These are phyloP conservation scores for Hirtodrosophila cameraria DNA, from an alignment of 2,888 invertebrate species.

Conservation along the genomic window DNA sequence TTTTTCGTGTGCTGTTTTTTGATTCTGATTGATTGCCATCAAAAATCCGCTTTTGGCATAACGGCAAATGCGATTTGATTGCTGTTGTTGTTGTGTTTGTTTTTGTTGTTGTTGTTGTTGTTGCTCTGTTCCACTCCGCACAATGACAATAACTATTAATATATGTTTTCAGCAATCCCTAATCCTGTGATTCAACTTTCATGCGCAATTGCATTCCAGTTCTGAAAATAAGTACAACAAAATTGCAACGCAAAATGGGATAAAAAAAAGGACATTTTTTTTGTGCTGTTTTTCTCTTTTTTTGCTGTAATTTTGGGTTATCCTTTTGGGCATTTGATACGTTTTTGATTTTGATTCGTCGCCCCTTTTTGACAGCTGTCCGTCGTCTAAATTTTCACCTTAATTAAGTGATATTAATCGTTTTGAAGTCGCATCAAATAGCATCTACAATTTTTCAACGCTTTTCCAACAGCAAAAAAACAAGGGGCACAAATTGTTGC, in stretches of 20 bases:
- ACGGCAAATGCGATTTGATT: conserved; percentile 75
- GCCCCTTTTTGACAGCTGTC: conserved; percentile 74
- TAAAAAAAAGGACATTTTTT: conserved; percentile 47
- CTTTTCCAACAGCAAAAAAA: conserved; percentile 2
- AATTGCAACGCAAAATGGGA: conserved; percentile 39
- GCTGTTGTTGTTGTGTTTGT: conserved; percentile 49
- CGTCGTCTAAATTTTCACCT: conserved; percentile 72
- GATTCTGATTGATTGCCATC: conserved; percentile 80
- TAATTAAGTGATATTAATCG: conserved; percentile 80
- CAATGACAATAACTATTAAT: conserved; percentile 70
- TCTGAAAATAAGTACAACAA: conserved; percentile 34
- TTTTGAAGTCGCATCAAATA: conserved; percentile 22
- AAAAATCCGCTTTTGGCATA: conserved; percentile 77
- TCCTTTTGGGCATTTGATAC: conserved; percentile 62
- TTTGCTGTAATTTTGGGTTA: conserved; percentile 47
- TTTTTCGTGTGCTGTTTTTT: conserved; percentile 45
- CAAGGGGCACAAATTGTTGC: background rate
- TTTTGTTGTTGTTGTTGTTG: conserved; percentile 55
- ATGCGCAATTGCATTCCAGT: conserved; percentile 69
- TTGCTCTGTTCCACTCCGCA: conserved; percentile 22
- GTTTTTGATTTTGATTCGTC: conserved; percentile 41
- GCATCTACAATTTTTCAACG: conserved; percentile 37
- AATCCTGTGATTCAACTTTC: conserved; percentile 56
- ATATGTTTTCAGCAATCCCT: conserved; percentile 74
- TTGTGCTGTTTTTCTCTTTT: conserved; percentile 33